phyloP scores from a whole-genome alignment of 2,113 vertebrate genomes.

The Paradoxurus hermaphroditus region DNA sequence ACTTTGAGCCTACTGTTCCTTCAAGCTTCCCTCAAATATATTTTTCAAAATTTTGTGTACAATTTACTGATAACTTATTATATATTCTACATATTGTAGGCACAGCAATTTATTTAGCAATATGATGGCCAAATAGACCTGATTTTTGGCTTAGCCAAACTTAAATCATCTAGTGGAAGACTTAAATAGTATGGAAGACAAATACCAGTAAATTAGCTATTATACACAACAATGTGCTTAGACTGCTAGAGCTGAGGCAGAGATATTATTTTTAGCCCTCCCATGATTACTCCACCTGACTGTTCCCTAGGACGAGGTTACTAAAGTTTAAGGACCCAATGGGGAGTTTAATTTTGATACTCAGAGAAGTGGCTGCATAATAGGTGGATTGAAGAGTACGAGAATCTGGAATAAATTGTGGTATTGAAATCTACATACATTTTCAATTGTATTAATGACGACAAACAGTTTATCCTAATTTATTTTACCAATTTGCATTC shows the following conservation, averaged over 20 bases:
- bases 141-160: neutral
- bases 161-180: neutral
- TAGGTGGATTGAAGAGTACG: neutral
- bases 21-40: neutral
- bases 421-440: neutral
- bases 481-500: neutral
- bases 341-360: neutral
- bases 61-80: neutral
- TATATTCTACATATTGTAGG: neutral
- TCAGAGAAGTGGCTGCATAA: neutral
- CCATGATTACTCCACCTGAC: neutral
- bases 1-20: neutral
- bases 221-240: neutral
- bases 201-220: neutral
- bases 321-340: neutral
- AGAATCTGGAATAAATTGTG: neutral
- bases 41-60: neutral
- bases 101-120: too few relatives aligned
- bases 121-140: neutral
- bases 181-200: neutral
- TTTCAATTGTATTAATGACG: neutral
- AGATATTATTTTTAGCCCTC: neutral
- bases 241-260: neutral
- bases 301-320: neutral
- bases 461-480: neutral